phyloP scores from a whole-genome alignment of 2,797 vertebrate species.

The Falco berigora region DNA sequence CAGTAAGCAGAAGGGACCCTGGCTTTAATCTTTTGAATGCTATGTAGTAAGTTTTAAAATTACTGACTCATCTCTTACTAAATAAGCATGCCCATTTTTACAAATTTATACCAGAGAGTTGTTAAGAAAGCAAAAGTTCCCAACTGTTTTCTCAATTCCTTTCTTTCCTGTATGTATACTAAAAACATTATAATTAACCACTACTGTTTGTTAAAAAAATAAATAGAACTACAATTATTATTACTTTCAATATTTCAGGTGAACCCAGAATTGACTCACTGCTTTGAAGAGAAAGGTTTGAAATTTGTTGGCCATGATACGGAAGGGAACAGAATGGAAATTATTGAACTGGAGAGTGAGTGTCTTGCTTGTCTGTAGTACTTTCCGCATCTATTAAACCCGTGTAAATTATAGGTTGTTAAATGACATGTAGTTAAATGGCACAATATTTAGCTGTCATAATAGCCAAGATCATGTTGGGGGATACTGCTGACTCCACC shows the following conservation, averaged over 20 bases:
- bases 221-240: neutral
- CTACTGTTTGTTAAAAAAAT: neutral
- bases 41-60: neutral
- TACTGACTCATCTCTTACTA: neutral
- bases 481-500: neutral
- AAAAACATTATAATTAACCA: neutral
- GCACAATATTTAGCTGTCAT: neutral
- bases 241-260: slow-evolving; percentile 63
- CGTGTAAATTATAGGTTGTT: neutral
- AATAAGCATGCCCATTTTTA: neutral
- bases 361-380: neutral
- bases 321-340: slow-evolving; percentile 76
- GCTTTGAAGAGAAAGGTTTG: slow-evolving; percentile 76
- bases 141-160: neutral
- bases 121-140: neutral
- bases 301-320: slow-evolving; percentile 75
- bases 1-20: neutral
- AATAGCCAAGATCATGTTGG: neutral
- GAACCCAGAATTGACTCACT: slow-evolving; percentile 70
- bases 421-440: neutral
- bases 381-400: neutral
- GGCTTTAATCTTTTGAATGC: neutral
- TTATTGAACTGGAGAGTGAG: slow-evolving; percentile 77
- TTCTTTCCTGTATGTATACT: neutral
- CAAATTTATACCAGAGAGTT: neutral